These are phyloP conservation scores for Alloplasta piceator DNA, from an alignment of 2,888 invertebrate species.

Conservation along the genomic window DNA sequence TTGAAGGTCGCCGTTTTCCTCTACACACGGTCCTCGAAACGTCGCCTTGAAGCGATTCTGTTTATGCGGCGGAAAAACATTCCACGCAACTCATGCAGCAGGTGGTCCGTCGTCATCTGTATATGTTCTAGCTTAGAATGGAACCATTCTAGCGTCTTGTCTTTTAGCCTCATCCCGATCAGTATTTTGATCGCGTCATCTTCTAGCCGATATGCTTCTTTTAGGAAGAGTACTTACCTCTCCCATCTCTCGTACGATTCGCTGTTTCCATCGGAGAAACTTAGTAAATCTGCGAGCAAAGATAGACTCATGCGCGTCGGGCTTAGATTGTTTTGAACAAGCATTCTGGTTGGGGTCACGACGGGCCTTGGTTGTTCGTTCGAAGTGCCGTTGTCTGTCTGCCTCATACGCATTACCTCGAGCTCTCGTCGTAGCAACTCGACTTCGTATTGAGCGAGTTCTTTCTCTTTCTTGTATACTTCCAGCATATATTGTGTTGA, in stretches of 20 bases:
- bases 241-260: slow-evolving; percentile 59
- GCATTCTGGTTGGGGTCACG: not conserved
- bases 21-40: slow-evolving; percentile 56
- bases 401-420: slow-evolving; percentile 39
- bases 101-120: slow-evolving; percentile 23
- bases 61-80: slow-evolving; percentile 50
- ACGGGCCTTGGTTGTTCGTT: slow-evolving; percentile 4
- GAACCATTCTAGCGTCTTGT: slow-evolving; percentile 62
- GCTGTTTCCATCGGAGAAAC: slow-evolving; percentile 52
- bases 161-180: slow-evolving; percentile 58
- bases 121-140: slow-evolving; percentile 64
- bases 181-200: slow-evolving; percentile 59
- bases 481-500: slow-evolving; percentile 17
- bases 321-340: not conserved
- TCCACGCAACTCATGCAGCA: slow-evolving; percentile 43
- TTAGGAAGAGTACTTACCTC: slow-evolving; percentile 56
- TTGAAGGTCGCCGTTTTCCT: slow-evolving; percentile 49
- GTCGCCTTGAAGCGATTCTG: slow-evolving; percentile 30
- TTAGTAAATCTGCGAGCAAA: slow-evolving; percentile 52
- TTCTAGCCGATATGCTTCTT: slow-evolving; percentile 47
- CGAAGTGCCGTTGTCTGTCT: not conserved
- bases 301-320: slow-evolving; percentile 4
- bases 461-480: slow-evolving; percentile 29
- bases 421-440: slow-evolving; percentile 44
- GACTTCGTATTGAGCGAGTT: not conserved